Base-by-base conservation (phyloP, 37 sponge, comb jelly and placozoan species). In the Halichondria panicea region DNA sequence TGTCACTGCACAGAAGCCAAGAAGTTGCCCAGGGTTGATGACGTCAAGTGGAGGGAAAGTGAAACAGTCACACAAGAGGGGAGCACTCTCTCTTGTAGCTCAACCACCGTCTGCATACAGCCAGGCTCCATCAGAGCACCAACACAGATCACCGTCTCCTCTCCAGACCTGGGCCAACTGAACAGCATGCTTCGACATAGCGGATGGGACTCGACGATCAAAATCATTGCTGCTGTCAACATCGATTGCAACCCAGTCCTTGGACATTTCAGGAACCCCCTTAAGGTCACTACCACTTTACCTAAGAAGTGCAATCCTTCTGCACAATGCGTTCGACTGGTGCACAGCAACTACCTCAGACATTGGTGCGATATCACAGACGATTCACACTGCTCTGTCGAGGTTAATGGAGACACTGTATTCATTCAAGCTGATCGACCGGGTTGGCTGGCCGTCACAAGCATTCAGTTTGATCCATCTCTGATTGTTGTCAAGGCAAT, bases 311-410 rank as follows among this genome's bases (percentile, higher is more conserved):
- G 34, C 41, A 40, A 0, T 0, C n/a, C 5, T 2, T 2, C 65
- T 0, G 18, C 1, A 21, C 34, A 66, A 4, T 60, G 33, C 22
- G 32, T 85, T 15, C 72, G 79, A 1, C 66, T 85, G 0, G 36
- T 85, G 56, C 86, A 85, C 25, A 78, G 79, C 70, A 78, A 70
- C 36, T 85, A 72, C 67, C 74, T 79, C 60, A 45, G 72, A 4
- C 71, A 78, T 38, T 85, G 86, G 86, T 28, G 70, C 25, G 86
- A 85, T 56, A 78, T 85, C 54, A 85, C 86, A 5, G 60, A 78
- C 38, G 58, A 78, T 15, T 15, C 41, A 34, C 11, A 28, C 1
- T 70, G 74, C 4, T n/a, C 24, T 28, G 41, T 85, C 43, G 31
- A 21, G 0, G 19, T 71, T 2, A 13, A 46, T 0, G 68, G 37